These are phyloP conservation scores for Amorpha juglandis DNA, from an alignment of 2,888 invertebrate species.

Conservation along the genomic window DNA sequence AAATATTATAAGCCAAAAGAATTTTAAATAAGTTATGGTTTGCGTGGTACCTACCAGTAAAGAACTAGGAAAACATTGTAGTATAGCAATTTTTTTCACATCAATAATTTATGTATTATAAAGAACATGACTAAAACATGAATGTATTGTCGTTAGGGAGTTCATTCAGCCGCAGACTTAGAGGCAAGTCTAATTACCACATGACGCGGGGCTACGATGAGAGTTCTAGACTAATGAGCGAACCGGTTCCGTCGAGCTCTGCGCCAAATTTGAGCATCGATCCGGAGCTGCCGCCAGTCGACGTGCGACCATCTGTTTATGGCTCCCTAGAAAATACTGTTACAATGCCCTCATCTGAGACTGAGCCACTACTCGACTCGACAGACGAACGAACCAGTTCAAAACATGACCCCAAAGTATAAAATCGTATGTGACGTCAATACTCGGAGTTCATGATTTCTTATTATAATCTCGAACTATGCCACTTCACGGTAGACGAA, in stretches of 20 bases:
- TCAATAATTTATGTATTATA: neutral
- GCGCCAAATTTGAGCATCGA: conserved; percentile 65
- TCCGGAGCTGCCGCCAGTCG: conserved; percentile 57
- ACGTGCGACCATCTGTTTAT: conserved; percentile 65
- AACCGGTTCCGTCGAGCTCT: conserved; percentile 63
- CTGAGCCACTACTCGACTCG: conserved; percentile 59
- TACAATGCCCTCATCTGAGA: conserved; percentile 59
- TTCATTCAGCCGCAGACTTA: conserved; percentile 89
- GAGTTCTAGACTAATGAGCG: conserved; percentile 73
- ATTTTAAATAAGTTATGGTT: no score
- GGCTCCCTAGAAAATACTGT: conserved; percentile 70
- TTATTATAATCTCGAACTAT: neutral
- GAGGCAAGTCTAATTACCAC: conserved; percentile 90
- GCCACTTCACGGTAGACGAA: neutral
- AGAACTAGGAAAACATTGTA: no score
- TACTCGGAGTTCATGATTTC: neutral
- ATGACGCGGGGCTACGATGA: conserved; percentile 88
- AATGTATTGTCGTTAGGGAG: conserved; percentile 78
- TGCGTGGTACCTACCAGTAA: no score
- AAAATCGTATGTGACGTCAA: conserved; percentile 32
- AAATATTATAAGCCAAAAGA: no score
- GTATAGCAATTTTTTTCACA: neutral
- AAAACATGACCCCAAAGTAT: conserved; percentile 59
- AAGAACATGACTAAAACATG: conserved; percentile 11
- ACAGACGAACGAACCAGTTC: conserved; percentile 38